Conservation (phyloP, 2,113 vertebrate species). For the Myodes glareolus region DNA sequence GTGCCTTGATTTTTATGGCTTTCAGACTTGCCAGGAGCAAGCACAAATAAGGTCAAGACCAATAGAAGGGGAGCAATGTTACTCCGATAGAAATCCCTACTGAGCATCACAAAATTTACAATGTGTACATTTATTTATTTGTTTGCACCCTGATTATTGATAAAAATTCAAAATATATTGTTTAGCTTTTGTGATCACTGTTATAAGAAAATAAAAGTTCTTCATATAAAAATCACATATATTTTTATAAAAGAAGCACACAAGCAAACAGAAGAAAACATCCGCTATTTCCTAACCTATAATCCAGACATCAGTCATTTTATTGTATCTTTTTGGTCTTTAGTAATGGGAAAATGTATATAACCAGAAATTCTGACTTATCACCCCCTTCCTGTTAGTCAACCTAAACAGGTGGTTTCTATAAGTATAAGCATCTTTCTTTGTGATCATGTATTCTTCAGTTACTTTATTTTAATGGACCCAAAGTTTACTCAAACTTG, state of each 20-base stretch:
- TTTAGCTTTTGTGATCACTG: neutral
- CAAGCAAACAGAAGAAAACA: conserved; percentile 37
- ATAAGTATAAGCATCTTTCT: conserved; percentile 9
- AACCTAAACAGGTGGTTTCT: neutral
- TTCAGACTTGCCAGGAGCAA: neutral
- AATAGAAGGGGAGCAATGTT: conserved; percentile 12
- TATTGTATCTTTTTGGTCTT: neutral
- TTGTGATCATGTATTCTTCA: neutral
- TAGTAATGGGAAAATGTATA: conserved; percentile 33
- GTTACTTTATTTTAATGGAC: conserved; percentile 3
- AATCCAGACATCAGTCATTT: conserved; percentile 22
- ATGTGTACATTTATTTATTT: conserved; percentile 8
- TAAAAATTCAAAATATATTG: conserved; percentile 18
- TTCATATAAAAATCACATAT: conserved; percentile 33
- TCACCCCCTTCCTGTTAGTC: neutral
- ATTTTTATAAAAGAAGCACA: neutral
- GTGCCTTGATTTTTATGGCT: neutral
- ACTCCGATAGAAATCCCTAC: neutral
- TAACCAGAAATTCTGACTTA: neutral
- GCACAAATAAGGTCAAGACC: neutral
- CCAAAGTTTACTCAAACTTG: neutral
- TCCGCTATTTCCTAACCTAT: neutral
- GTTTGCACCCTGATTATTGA: neutral
- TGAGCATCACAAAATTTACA: neutral
- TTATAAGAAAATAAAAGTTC: neutral